Percentiles rank a stretch among this genome's conserved stretches.
These are phyloP conservation scores for Tolypeutes matacus DNA, from an alignment of 2,797 vertebrate genomes.

Conservation along the genomic window DNA sequence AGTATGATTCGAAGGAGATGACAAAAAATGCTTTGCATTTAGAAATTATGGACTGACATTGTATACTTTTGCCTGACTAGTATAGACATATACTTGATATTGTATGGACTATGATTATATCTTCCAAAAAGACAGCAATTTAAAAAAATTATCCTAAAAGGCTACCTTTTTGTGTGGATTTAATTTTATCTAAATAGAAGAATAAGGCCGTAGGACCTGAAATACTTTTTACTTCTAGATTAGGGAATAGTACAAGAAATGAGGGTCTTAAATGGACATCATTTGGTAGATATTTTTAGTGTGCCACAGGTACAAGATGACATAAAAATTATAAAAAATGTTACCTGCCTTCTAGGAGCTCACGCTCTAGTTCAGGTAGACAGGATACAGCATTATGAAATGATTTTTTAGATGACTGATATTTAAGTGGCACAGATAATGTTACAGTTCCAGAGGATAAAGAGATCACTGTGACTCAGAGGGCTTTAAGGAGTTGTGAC, in stretches of 20 bases:
- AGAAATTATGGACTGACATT: background rate
- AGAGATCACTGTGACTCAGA: background rate
- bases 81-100: background rate
- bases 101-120: conserved; percentile 11
- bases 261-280: background rate
- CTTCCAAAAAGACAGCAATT: conserved; percentile 34
- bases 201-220: conserved; percentile 34
- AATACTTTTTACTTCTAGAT: conserved; percentile 1
- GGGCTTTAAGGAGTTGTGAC: conserved; percentile 27
- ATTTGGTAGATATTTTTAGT: background rate
- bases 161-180: background rate
- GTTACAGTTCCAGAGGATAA: background rate
- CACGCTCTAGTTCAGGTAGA: background rate
- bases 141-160: conserved; percentile 32
- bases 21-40: conserved; percentile 25
- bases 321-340: background rate
- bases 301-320: background rate
- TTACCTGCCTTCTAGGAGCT: background rate
- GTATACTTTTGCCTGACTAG: conserved; percentile 44
- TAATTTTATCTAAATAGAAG: conserved; percentile 52
- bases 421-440: conserved; percentile 9
- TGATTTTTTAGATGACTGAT: conserved; percentile 27
- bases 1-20: conserved; percentile 15
- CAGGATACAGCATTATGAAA: background rate
- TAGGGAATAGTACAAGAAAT: background rate